Conservation (phyloP, 2,888 invertebrate species). For the Colostygia pectinataria region DNA sequence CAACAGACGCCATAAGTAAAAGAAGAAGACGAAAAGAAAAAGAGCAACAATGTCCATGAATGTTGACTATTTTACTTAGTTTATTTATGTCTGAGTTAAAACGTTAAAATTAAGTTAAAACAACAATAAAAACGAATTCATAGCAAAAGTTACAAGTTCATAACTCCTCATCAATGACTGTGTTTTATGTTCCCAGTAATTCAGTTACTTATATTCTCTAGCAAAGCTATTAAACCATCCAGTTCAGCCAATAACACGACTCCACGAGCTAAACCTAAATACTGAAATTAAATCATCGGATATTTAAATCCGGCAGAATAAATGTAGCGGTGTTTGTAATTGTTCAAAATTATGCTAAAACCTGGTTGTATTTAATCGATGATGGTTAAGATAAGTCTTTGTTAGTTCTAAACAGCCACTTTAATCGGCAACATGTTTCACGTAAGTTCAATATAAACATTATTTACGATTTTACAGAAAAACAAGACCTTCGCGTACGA, state of each 20-base stretch:
- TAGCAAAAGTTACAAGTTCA: no score
- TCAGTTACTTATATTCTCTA: background rate
- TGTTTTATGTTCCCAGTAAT: constrained; percentile 23
- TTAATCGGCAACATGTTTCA: constrained; percentile 41
- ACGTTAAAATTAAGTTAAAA: no score
- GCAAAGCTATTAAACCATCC: background rate
- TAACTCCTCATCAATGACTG: background rate
- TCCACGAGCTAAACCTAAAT: constrained; percentile 23
- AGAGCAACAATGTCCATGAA: no score
- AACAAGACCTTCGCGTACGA: no score
- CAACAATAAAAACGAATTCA: no score
- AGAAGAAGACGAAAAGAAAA: no score
- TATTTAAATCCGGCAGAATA: constrained; percentile 1
- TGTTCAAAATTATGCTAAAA: constrained; percentile 18
- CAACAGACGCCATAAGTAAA: no score
- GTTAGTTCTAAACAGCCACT: constrained; percentile 26
- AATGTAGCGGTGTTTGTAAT: constrained; percentile 26
- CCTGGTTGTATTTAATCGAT: constrained; percentile 19
- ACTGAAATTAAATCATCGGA: constrained; percentile 14
- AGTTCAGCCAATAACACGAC: constrained; percentile 25
- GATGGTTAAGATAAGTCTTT: constrained; percentile 19
- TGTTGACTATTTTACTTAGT: no score
- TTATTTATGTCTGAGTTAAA: no score
- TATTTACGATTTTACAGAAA: no score
- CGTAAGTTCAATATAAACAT: constrained; percentile 36